Conservation (phyloP, 2,888 invertebrate genomes). For the Bellardia bayeri region DNA sequence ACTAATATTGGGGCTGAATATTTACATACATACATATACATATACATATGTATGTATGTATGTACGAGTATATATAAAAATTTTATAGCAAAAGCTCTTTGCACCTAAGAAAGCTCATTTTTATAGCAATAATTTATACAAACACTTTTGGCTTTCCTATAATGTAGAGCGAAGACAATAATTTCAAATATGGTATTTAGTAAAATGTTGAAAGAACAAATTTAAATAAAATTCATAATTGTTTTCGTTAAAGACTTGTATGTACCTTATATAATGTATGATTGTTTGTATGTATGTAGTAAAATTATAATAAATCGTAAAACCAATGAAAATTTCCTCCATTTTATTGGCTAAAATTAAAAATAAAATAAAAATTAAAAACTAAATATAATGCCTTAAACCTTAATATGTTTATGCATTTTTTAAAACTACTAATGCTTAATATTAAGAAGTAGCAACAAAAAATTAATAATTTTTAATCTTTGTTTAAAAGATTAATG, state of each 20-base stretch:
- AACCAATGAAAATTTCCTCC: not conserved
- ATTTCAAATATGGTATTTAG: not conserved
- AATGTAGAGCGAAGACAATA: not conserved
- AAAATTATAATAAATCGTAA: not conserved
- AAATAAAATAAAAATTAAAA: not conserved
- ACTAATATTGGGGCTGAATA: not conserved
- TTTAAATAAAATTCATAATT: not conserved
- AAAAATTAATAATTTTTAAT: too few species aligned
- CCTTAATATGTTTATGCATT: too few species aligned
- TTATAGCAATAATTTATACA: not conserved
- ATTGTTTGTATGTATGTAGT: not conserved
- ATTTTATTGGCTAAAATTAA: not conserved
- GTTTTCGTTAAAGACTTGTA: conserved; percentile 6
- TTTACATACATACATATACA: not conserved
- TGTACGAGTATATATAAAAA: too few species aligned
- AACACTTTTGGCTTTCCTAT: not conserved
- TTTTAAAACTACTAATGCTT: too few species aligned
- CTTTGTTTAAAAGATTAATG: too few species aligned
- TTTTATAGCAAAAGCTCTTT: conserved; percentile 34
- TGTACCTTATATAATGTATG: not conserved
- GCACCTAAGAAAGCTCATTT: not conserved
- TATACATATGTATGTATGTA: too few species aligned
- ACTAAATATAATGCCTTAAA: too few species aligned
- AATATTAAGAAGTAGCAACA: too few species aligned
- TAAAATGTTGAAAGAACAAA: not conserved